These are phyloP conservation scores for Clavelina lepadiformis DNA, from an alignment of 23 tunicate genomes.

Conservation along the genomic window DNA sequence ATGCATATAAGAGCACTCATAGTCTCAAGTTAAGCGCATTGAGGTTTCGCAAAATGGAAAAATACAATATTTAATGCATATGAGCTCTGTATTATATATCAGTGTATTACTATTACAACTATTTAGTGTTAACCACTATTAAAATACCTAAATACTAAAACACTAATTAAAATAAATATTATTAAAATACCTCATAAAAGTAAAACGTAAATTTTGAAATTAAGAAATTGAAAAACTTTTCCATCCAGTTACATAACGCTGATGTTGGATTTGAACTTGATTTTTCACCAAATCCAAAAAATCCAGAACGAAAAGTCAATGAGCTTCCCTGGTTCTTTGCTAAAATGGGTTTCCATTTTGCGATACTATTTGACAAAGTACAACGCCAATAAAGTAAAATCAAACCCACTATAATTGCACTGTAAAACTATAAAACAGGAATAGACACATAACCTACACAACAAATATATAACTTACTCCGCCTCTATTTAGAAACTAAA, in stretches of 20 bases:
- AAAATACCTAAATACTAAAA: background rate
- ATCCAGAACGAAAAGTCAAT: constrained; percentile 57
- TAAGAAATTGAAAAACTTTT: constrained; percentile 46
- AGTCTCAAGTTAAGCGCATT: too few relatives aligned
- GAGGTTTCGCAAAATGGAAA: too few relatives aligned
- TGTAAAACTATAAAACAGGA: too few relatives aligned
- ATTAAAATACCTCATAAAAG: constrained; percentile 36
- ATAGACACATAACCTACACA: too few relatives aligned
- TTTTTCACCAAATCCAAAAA: constrained; percentile 76
- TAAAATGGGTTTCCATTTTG: constrained; percentile 63
- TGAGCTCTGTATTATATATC: too few relatives aligned
- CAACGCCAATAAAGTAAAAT: too few relatives aligned
- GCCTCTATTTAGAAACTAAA: too few relatives aligned
- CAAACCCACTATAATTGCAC: too few relatives aligned
- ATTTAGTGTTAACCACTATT: background rate
- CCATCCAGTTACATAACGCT: constrained; percentile 66
- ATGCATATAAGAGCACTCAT: too few relatives aligned
- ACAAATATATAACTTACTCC: too few relatives aligned
- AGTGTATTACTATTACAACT: background rate
- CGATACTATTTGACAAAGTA: too few relatives aligned
- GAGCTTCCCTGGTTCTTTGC: constrained; percentile 55
- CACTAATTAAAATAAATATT: background rate
- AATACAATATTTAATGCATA: too few relatives aligned
- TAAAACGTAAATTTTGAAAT: constrained; percentile 71
- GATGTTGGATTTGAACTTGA: constrained; percentile 28